Base-by-base conservation (phyloP, 2,888 invertebrate species). In the Lypha dubia region DNA sequence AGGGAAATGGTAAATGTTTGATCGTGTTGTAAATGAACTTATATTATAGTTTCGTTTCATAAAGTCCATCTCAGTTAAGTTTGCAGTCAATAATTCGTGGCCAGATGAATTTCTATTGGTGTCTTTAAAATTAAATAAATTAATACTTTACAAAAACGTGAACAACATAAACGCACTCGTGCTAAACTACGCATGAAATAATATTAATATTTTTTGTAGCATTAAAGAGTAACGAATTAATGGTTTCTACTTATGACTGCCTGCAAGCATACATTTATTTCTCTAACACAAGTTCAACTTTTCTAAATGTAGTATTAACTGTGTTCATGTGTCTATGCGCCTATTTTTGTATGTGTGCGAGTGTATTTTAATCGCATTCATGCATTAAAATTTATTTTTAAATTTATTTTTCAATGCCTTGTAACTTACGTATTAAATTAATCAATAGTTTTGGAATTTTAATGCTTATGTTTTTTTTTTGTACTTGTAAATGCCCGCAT, bases 111-210 rank as follows among this genome's bases (percentile, higher is more conserved):
- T 65, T 56, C n/a, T 32, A 32, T 63, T 44, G 41, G 44, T 53
- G 60, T 74, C 24, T 51, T n/a, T 41, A 41, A 32, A 79, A 70
- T 65, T 49, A 41, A 58, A 65, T 51, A 79, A 83, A 79, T 75
- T 71, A 41, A 38, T 49, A 46, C 15, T 62, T 62, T 63, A 70
- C 44, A 44, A 28, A 15, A 56, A 65, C 79, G 24, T 65, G 32
- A 79, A 51, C 35, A 62, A 44, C 22, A 17, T 63, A 32, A 32
- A 46, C 53, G 62, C 56, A 75, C 75, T 35, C 35, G 53, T 46
- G 71, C 7, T 65, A 65, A 71, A 65, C 56, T 56, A 79, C 79
- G 83, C 83, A 79, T 83, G 53, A 79, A 83, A 41, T 62, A 62
- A 53, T 70, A 46, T 79, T 74, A 41, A 49, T 28, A 22, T 32